Evolutionary conservation across 2,113 vertebrate species (phyloP).

Genomic region (Salminus brasiliensis): DNA sequence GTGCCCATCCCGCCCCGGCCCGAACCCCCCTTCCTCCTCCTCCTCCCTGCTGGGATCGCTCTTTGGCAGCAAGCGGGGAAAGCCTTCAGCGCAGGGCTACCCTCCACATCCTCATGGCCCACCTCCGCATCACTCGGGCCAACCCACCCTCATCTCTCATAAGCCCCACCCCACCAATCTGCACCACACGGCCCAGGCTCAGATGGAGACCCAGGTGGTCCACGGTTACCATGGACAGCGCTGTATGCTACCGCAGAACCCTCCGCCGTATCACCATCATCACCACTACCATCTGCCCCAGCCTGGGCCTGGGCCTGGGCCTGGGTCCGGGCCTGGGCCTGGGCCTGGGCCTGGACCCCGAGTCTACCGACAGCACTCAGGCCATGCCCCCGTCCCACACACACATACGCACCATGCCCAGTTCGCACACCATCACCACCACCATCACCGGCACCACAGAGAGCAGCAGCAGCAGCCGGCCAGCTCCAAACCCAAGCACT

Average conservation of each 20-base stretch:
- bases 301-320: constrained; percentile 79
- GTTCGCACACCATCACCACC: constrained; percentile 75
- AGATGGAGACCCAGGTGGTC: constrained; percentile 60
- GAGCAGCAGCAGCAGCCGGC: constrained; percentile 78
- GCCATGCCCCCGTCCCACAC: constrained; percentile 66
- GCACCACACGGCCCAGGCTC: constrained; percentile 81
- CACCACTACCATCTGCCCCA: constrained; percentile 91
- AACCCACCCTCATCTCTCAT: constrained; percentile 82
- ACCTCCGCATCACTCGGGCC: constrained; percentile 62
- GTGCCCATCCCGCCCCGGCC: constrained; percentile 83
- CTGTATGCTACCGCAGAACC: constrained; percentile 87
- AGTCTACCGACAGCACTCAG: constrained; percentile 62
- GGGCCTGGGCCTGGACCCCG: constrained; percentile 80
- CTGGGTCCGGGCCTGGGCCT: constrained; percentile 82
- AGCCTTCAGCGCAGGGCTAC: constrained; percentile 82
- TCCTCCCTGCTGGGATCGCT: constrained; percentile 92
- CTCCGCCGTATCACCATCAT: constrained; percentile 90
- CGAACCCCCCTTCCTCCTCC: constrained; percentile 76
- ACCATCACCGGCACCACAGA: constrained; percentile 70
- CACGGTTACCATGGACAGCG: constrained; percentile 83
- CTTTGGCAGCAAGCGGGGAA: constrained; percentile 89
- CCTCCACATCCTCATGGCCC: constrained; percentile 61
- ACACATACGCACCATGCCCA: constrained; percentile 73
- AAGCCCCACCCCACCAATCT: constrained; percentile 76
- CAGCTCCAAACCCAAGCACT: constrained; percentile 91